Conservation (phyloP, 2,113 vertebrate genomes). For the Psophia crepitans region DNA sequence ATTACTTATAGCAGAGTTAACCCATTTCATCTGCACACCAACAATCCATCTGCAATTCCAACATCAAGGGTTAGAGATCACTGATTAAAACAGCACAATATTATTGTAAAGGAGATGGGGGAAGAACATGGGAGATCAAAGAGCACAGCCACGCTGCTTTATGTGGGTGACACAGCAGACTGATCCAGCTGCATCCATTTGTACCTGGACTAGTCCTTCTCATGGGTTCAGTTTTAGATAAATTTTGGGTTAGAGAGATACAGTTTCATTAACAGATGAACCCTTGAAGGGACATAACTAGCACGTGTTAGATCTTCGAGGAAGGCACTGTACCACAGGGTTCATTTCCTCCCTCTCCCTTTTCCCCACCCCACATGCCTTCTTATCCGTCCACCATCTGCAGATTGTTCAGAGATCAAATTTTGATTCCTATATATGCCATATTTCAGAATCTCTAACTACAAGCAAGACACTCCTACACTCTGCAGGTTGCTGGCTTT, state of each 20-base stretch:
- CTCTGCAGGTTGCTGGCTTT: neutral
- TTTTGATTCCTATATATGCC: neutral
- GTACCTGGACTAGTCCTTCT: neutral
- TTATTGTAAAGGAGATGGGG: neutral
- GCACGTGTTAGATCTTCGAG: neutral
- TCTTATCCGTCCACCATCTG: neutral
- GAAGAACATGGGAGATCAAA: neutral
- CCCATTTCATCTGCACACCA: neutral
- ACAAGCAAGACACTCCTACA: neutral
- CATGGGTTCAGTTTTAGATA: neutral
- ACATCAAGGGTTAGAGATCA: neutral
- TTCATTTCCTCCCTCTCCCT: neutral
- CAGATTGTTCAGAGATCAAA: neutral
- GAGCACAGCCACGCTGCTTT: accelerated
- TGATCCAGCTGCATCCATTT: neutral
- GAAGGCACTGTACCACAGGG: neutral
- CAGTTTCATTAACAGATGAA: neutral
- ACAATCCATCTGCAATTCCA: neutral
- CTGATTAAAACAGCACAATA: neutral
- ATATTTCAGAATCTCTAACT: slow-evolving; percentile 5
- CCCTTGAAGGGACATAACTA: neutral
- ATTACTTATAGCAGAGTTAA: neutral
- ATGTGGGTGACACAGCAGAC: neutral
- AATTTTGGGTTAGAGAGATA: neutral
- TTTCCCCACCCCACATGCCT: neutral